Base-by-base conservation (phyloP, 2,113 vertebrate genomes). In the Euleptes europaea region DNA sequence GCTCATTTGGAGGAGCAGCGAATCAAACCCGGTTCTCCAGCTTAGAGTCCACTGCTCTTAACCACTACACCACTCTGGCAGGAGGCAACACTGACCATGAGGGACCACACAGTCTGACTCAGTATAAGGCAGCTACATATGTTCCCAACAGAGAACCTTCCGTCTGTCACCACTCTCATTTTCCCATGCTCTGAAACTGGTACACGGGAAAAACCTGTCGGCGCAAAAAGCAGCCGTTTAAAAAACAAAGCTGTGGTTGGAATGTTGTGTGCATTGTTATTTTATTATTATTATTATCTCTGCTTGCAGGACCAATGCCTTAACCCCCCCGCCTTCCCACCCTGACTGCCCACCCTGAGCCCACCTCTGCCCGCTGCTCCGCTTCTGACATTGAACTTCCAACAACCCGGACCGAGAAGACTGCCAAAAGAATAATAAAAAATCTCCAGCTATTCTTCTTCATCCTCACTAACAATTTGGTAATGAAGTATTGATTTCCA, bases 401-500 rank as follows among this genome's bases (percentile, higher is more conserved):
- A 86, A 91, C 97, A 97, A 96, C 97, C 97, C 80, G 91, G 91
- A 96, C 97, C 83, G 79, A 96, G 93, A 97, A 97, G 98, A 97
- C 97, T 96, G 97, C 97, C 97, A 96, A 97, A 97, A 97, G 97
- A 96, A 89, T 94, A 96, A 95, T 80, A 85, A 84, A 57, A 71
- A 72, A 72, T 79, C 97, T 96, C 96, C 94, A 78, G 95, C 97
- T 96, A 98, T 99, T 96, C 96, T 97, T 99, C 98, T 98, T 98
- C 98, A 97, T 97, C 97, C 97, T 97, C 97, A 96, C 98, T 97
- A 98, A 99, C 98, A 98, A 99, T 99, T 98, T 98, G 98, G 98
- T 99, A 98, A 99, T 98, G 99, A 99, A 99, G 98, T 99, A 99
- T 99, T 98, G 99, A 99, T 99, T 99, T 98, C 97, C 97, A 97